Evolutionary conservation across 2,888 invertebrate genomes (phyloP).

Genomic region (Yponomeuta cagnagella): DNA sequence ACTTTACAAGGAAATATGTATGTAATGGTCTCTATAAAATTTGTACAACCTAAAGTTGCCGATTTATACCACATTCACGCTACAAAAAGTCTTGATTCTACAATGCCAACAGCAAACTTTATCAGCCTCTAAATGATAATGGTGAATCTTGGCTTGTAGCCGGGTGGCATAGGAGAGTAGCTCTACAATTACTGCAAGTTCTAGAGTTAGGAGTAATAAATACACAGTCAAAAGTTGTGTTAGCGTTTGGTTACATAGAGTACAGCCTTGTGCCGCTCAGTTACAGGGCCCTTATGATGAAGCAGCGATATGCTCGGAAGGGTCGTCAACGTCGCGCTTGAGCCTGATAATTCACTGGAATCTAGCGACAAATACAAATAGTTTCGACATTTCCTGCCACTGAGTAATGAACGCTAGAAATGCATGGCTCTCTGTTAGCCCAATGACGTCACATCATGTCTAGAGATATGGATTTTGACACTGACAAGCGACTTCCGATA

Average conservation of each 20-base stretch:
- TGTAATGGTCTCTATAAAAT: not conserved
- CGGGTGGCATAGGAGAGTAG: constrained; percentile 69
- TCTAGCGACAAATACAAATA: too few relatives aligned
- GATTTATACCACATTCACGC: constrained; percentile 59
- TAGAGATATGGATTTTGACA: too few relatives aligned
- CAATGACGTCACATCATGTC: too few relatives aligned
- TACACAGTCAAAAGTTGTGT: constrained; percentile 17
- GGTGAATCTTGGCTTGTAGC: constrained; percentile 32
- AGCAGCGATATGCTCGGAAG: too few relatives aligned
- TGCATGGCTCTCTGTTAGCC: too few relatives aligned
- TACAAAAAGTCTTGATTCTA: constrained; percentile 56
- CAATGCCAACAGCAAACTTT: constrained; percentile 63
- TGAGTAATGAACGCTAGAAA: too few relatives aligned
- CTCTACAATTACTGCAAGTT: constrained; percentile 9
- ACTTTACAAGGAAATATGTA: not conserved
- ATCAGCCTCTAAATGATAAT: constrained; percentile 55
- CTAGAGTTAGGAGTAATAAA: constrained; percentile 13
- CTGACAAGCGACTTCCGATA: too few relatives aligned
- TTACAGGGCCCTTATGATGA: constrained; percentile 34
- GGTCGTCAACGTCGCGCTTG: too few relatives aligned
- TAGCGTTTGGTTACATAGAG: constrained; percentile 23
- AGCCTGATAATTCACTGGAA: too few relatives aligned
- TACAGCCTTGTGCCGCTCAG: constrained; percentile 70
- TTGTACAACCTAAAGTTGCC: constrained; percentile 12
- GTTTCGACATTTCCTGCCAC: too few relatives aligned